Evolutionary conservation across 2,113 vertebrate genomes (phyloP).

Genomic region (Oncorhynchus tshawytscha): DNA sequence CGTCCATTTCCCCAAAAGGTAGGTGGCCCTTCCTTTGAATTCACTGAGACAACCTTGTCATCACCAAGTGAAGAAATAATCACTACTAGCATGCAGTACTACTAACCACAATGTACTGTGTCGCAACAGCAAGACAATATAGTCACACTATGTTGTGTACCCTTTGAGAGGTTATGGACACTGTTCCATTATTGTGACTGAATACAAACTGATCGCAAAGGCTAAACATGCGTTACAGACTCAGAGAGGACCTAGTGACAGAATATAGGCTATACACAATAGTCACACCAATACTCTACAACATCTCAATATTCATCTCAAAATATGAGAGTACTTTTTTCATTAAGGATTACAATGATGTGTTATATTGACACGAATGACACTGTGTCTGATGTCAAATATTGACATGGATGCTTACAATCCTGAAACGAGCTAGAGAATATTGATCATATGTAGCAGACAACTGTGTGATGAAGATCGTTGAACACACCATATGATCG

Average conservation of each 20-base stretch:
- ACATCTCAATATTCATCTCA: slow-evolving; percentile 4
- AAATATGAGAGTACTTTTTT: not conserved
- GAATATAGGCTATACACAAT: not conserved
- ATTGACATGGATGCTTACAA: too few relatives aligned
- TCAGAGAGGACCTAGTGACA: not conserved
- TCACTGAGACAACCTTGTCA: slow-evolving; percentile 32
- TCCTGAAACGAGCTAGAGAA: too few relatives aligned
- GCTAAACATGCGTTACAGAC: not conserved
- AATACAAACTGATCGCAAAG: not conserved
- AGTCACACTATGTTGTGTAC: not conserved
- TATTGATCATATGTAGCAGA: too few relatives aligned
- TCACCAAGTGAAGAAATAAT: slow-evolving; percentile 37
- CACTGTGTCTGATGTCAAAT: not conserved
- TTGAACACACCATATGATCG: too few relatives aligned
- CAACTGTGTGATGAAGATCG: too few relatives aligned
- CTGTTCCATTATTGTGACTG: not conserved
- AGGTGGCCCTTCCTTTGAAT: slow-evolving; percentile 13
- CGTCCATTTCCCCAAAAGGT: not conserved
- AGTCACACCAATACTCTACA: not conserved
- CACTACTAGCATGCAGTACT: not conserved
- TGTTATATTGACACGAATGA: not conserved
- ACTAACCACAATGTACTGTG: not conserved
- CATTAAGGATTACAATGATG: not conserved
- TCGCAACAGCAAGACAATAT: not conserved
- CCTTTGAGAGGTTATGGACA: slow-evolving; percentile 4